A percentile compares a stretch with the other conserved stretches of the same genome.
phyloP scores from a whole-genome alignment of 2,113 vertebrate genomes.

The Amia ocellicauda region DNA sequence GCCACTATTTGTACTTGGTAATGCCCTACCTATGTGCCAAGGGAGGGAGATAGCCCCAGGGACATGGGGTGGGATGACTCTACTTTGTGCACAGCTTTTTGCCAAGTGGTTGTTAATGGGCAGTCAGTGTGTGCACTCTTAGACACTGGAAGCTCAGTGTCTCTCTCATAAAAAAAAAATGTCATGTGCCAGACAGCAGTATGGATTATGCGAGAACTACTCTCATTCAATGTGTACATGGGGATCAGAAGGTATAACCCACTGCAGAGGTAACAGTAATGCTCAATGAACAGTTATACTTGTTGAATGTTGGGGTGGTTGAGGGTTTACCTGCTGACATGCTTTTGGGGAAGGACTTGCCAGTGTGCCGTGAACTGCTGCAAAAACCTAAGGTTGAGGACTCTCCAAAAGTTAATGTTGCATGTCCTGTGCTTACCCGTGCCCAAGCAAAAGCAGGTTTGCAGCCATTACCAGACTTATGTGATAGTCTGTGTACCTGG shows the following conservation, averaged over 20 bases:
- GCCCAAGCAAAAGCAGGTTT: constrained; percentile 7
- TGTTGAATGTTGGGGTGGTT: constrained; percentile 13
- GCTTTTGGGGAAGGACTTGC: constrained; percentile 13
- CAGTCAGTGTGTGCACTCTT: not conserved
- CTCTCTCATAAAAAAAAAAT: not conserved
- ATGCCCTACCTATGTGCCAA: too few species aligned
- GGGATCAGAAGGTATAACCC: not conserved
- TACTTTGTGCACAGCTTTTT: too few species aligned
- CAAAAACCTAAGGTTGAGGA: not conserved
- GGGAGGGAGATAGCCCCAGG: too few species aligned
- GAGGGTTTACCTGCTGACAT: constrained; percentile 10
- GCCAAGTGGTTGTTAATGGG: not conserved
- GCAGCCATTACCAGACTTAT: constrained; percentile 16
- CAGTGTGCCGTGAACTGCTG: not conserved
- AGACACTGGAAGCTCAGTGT: constrained; percentile 15
- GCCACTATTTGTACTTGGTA: too few species aligned
- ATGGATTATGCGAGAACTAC: not conserved
- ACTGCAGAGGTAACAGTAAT: not conserved
- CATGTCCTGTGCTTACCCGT: constrained; percentile 10
- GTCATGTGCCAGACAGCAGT: not conserved
- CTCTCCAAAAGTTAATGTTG: not conserved
- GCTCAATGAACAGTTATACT: not conserved
- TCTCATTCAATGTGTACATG: constrained; percentile 13
- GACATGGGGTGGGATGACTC: too few species aligned
- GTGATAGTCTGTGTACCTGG: constrained; percentile 11